Conservation (phyloP, 2,888 invertebrate species). For the Pristionchus exspectatus region DNA sequence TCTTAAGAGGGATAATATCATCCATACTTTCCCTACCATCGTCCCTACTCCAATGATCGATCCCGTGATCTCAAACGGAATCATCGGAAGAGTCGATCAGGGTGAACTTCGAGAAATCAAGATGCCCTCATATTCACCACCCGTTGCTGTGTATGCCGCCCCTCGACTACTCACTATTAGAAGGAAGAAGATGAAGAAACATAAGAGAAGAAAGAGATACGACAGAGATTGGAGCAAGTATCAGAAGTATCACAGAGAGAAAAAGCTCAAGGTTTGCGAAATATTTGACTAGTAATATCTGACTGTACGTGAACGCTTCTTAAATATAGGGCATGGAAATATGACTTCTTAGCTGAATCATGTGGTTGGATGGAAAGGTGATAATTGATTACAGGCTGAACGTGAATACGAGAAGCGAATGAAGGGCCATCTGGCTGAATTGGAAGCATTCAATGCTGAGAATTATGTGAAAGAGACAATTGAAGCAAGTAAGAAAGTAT, state of each 20-base stretch:
- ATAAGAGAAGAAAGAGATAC: conserved; percentile 73
- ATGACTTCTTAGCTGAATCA: neutral
- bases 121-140: conserved; percentile 55
- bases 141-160: conserved; percentile 61
- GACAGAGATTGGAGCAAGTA: conserved; percentile 76
- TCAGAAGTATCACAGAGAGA: conserved; percentile 74
- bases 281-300: neutral
- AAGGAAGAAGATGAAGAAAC: conserved; percentile 77
- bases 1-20: conserved; percentile 49
- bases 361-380: neutral
- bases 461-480: conserved; percentile 75
- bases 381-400: conserved; percentile 65
- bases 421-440: conserved; percentile 71
- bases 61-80: conserved; percentile 57
- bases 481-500: conserved; percentile 61
- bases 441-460: conserved; percentile 73
- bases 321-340: neutral
- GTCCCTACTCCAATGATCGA: conserved; percentile 63
- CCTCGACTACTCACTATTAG: conserved; percentile 73
- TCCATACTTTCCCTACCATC: conserved; percentile 70
- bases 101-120: conserved; percentile 43
- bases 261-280: conserved; percentile 68
- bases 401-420: conserved; percentile 72
- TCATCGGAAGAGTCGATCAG: conserved; percentile 42
- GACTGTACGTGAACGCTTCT: neutral